These are phyloP conservation scores for Agriopis aurantiaria DNA, from an alignment of 2,888 invertebrate species.

Conservation along the genomic window DNA sequence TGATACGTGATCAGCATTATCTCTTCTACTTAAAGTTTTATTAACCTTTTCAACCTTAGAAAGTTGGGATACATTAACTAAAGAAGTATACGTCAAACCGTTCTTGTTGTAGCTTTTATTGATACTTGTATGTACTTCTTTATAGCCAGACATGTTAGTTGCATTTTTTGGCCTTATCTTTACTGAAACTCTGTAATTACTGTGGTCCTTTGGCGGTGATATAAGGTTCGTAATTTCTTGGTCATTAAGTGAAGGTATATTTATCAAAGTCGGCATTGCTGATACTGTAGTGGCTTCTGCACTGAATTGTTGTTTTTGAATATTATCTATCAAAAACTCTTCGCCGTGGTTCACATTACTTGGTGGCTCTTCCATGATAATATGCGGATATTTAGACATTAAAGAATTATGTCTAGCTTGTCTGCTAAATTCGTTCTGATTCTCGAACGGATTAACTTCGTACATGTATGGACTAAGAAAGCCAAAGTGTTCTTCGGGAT, in stretches of 20 bases:
- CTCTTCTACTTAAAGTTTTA: slow-evolving; percentile 40
- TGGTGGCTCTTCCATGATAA: slow-evolving; percentile 67
- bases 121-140: slow-evolving; percentile 76
- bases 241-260: slow-evolving; percentile 44
- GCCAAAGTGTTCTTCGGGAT: slow-evolving; percentile 51
- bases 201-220: slow-evolving; percentile 44
- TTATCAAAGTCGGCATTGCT: neutral
- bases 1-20: slow-evolving; percentile 4
- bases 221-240: slow-evolving; percentile 59
- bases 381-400: slow-evolving; percentile 76
- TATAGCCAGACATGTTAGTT: slow-evolving; percentile 63
- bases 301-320: slow-evolving; percentile 30
- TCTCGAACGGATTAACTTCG: slow-evolving; percentile 44
- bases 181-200: slow-evolving; percentile 69
- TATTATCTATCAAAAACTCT: slow-evolving; percentile 3
- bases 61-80: slow-evolving; percentile 75
- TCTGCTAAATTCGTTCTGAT: slow-evolving; percentile 46
- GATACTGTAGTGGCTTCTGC: slow-evolving; percentile 22
- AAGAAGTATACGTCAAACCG: slow-evolving; percentile 68
- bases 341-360: neutral
- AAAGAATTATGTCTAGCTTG: slow-evolving; percentile 61
- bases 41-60: slow-evolving; percentile 68
- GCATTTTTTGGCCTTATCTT: slow-evolving; percentile 74
- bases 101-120: slow-evolving; percentile 75
- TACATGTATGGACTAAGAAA: slow-evolving; percentile 51